Conservation (phyloP, 2,888 invertebrate genomes). For the Aporophyla lueneburgensis region DNA sequence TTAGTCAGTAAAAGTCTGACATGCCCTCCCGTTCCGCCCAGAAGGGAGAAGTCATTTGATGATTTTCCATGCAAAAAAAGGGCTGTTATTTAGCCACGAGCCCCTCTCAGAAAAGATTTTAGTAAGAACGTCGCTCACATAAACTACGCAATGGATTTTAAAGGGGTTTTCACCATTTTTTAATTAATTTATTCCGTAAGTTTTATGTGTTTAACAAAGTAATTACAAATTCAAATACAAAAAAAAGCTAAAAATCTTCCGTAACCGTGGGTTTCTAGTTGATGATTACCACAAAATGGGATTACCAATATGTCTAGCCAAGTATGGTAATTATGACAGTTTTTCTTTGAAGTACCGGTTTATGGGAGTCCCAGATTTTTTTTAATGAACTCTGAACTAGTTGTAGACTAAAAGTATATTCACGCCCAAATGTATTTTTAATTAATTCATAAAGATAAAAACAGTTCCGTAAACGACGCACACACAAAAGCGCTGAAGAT, state of each 20-base stretch:
- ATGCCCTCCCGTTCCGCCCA: no score
- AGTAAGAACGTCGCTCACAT: no score
- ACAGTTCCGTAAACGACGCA: constrained; percentile 1
- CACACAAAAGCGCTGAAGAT: neutral
- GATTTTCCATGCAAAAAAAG: no score
- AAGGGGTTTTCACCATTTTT: no score
- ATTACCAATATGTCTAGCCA: neutral
- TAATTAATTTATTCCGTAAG: no score
- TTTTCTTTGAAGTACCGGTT: neutral
- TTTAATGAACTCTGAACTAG: neutral
- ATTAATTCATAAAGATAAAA: neutral
- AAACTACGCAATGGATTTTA: no score
- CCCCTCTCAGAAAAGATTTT: no score
- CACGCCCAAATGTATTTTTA: neutral
- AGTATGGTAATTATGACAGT: neutral
- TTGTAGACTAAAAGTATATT: constrained; percentile 4
- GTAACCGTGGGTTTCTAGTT: neutral
- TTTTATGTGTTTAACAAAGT: no score
- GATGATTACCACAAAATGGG: neutral
- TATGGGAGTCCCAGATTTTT: constrained; percentile 10
- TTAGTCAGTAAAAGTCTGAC: no score
- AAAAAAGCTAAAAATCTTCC: neutral
- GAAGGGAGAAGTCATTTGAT: no score
- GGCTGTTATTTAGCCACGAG: no score
- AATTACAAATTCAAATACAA: no score